phyloP scores from a whole-genome alignment of 2,113 vertebrate genomes.

The Oenanthe oenanthe region DNA sequence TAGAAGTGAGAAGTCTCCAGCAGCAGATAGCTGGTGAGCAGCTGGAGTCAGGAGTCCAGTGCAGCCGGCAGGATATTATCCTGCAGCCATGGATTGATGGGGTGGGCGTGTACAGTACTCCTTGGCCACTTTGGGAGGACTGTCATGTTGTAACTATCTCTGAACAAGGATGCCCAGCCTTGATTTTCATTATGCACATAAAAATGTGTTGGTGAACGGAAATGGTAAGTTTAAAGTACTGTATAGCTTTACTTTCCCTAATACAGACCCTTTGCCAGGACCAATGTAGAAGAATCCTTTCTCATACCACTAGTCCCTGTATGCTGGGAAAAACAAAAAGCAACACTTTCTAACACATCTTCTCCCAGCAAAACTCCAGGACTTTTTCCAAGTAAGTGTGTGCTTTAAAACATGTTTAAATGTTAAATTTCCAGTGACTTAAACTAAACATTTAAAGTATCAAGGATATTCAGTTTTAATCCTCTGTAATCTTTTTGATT shows the following conservation, averaged over 20 bases:
- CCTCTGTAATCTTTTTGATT: constrained; percentile 5
- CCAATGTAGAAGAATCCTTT: neutral
- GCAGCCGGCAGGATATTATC: neutral
- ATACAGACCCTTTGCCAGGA: neutral
- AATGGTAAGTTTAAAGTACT: neutral
- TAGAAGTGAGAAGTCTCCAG: neutral
- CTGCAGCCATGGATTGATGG: neutral
- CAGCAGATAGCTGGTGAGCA: neutral
- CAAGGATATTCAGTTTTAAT: constrained; percentile 7
- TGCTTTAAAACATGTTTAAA: constrained; percentile 14
- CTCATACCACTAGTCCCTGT: neutral
- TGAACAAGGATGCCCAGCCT: neutral
- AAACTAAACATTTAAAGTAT: neutral
- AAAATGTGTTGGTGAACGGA: neutral
- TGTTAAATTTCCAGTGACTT: neutral
- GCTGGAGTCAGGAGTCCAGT: neutral
- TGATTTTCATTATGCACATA: neutral
- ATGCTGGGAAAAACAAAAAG: neutral
- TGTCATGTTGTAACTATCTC: neutral
- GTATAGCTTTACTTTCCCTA: neutral
- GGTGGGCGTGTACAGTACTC: accelerated
- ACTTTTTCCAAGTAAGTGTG: neutral
- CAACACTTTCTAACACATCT: neutral
- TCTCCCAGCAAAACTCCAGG: neutral
- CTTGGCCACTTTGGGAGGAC: neutral